Evolutionary conservation across 2,797 vertebrate species (phyloP).

Genomic region (Acridotheres tristis): DNA sequence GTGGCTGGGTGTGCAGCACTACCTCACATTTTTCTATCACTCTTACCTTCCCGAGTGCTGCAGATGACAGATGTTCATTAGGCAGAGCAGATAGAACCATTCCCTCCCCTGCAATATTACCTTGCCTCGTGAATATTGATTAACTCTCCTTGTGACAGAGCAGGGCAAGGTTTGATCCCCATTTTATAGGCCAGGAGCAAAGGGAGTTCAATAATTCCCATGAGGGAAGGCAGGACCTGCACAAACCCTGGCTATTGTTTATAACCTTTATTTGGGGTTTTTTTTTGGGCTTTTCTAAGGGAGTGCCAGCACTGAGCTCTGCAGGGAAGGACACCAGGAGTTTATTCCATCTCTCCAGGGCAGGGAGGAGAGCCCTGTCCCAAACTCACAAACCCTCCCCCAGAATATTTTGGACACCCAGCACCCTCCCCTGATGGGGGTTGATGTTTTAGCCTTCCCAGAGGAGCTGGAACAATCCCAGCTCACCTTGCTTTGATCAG

Average conservation of each 20-base stretch:
- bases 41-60: not conserved
- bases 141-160: not conserved
- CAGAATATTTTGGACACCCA: no score
- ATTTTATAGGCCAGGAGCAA: not conserved
- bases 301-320: no score
- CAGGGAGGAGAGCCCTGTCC: not conserved
- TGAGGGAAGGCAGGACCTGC: not conserved
- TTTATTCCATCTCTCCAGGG: not conserved
- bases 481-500: not conserved
- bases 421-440: not conserved
- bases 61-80: constrained; percentile 36
- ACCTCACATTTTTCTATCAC: not conserved
- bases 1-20: not conserved
- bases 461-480: no score
- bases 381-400: not conserved
- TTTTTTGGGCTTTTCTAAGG: not conserved
- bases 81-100: not conserved
- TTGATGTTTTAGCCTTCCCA: accelerated
- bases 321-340: no score
- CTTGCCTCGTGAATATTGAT: not conserved
- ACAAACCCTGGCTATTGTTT: no score
- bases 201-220: not conserved
- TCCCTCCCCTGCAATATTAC: not conserved
- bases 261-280: accelerated
- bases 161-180: not conserved